phyloP scores from a whole-genome alignment of 2,888 invertebrate genomes.

The Herminia tarsipennalis region DNA sequence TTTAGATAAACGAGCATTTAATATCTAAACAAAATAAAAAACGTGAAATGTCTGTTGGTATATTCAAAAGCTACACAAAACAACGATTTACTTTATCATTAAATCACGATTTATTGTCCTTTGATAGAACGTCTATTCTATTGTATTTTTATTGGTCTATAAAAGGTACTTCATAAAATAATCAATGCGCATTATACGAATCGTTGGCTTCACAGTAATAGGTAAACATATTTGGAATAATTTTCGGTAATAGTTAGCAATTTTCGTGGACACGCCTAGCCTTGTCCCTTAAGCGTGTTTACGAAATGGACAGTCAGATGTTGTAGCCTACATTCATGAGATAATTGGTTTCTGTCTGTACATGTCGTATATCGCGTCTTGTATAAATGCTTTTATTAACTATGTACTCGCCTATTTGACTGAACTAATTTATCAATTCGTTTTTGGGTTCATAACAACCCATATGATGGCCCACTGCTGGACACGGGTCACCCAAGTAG shows the following conservation, averaged over 20 bases:
- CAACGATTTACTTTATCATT: background rate
- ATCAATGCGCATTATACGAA: constrained; percentile 26
- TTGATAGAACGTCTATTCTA: too few relatives aligned
- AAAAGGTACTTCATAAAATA: constrained; percentile 25
- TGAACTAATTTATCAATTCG: too few relatives aligned
- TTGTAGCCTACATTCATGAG: background rate
- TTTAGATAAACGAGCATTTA: too few relatives aligned
- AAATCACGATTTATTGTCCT: background rate
- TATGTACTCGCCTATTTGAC: too few relatives aligned
- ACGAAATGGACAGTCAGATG: background rate
- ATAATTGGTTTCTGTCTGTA: too few relatives aligned
- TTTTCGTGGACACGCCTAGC: constrained; percentile 16
- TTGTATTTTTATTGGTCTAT: constrained; percentile 20
- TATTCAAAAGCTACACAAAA: too few relatives aligned
- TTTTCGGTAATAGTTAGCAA: constrained; percentile 25
- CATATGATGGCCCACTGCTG: too few relatives aligned
- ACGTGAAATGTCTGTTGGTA: too few relatives aligned
- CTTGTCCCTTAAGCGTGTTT: constrained; percentile 29
- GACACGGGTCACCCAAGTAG: too few relatives aligned
- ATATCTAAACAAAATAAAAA: too few relatives aligned
- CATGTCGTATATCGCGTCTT: background rate
- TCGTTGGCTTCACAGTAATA: constrained; percentile 29
- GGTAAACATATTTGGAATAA: constrained; percentile 23
- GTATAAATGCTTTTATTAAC: too few relatives aligned
- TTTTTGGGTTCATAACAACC: too few relatives aligned